Evolutionary conservation across 2,888 invertebrate species (phyloP).

Genomic region (Ommatoiulus sabulosus): DNA sequence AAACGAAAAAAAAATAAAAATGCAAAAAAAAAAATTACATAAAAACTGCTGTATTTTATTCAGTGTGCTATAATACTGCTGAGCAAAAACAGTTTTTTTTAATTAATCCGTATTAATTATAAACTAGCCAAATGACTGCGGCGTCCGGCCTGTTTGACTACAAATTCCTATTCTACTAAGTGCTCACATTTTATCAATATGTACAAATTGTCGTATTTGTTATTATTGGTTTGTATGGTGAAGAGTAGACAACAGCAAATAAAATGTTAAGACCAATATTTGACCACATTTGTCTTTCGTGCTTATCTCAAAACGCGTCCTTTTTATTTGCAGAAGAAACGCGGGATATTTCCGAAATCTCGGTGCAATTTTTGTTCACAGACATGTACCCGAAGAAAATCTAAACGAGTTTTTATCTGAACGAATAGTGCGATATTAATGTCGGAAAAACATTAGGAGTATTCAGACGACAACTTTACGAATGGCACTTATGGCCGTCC

Average conservation of each 20-base stretch:
- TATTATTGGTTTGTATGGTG: conserved; percentile 60
- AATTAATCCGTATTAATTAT: conserved; percentile 47
- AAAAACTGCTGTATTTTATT: conserved; percentile 46
- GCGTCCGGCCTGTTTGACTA: conserved; percentile 54
- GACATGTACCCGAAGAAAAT: not conserved
- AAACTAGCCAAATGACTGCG: conserved; percentile 47
- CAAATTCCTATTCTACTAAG: conserved; percentile 60
- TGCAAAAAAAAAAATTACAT: not conserved
- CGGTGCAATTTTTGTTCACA: not conserved
- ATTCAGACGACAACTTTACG: too few relatives aligned
- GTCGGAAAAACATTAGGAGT: too few relatives aligned
- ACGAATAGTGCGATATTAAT: too few relatives aligned
- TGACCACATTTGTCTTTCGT: not conserved
- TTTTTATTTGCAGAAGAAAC: not conserved
- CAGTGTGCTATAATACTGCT: conserved; percentile 45
- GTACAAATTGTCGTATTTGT: conserved; percentile 61
- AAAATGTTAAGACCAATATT: conserved; percentile 59
- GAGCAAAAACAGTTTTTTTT: conserved; percentile 45
- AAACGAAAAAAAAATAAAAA: not conserved
- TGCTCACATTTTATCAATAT: conserved; percentile 60
- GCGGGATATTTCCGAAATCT: not conserved
- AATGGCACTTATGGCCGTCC: too few relatives aligned
- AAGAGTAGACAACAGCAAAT: conserved; percentile 59
- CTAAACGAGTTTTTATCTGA: not conserved
- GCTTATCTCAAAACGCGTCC: not conserved